These are phyloP conservation scores for Perca flavescens DNA, from an alignment of 2,113 vertebrate species.

Conservation along the genomic window DNA sequence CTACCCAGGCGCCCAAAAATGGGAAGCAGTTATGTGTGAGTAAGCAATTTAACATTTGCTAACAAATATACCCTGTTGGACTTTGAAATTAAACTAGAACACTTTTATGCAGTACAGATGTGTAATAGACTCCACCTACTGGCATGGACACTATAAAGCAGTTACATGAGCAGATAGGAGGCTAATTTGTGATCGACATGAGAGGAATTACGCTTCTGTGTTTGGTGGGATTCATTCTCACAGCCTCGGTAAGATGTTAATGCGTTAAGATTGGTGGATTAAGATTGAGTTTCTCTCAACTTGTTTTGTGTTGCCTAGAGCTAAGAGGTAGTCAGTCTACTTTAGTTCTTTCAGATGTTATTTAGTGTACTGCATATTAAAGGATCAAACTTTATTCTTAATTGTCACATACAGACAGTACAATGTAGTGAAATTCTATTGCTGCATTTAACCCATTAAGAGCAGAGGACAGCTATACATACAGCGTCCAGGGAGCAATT, in stretches of 20 bases:
- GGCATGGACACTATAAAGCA: not conserved
- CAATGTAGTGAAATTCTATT: too few relatives aligned
- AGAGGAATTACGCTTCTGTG: conserved; percentile 21
- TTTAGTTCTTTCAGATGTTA: not conserved
- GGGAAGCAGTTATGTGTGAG: not conserved
- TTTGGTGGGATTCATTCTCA: not conserved
- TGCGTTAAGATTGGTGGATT: not conserved
- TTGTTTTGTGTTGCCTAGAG: not conserved
- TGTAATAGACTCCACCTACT: not conserved
- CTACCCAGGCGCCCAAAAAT: too few relatives aligned
- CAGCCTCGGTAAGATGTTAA: not conserved
- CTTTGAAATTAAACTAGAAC: not conserved
- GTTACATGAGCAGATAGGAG: not conserved
- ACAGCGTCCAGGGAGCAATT: too few relatives aligned
- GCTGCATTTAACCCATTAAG: too few relatives aligned
- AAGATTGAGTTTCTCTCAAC: too few relatives aligned
- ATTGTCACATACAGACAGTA: too few relatives aligned
- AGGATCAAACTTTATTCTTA: too few relatives aligned
- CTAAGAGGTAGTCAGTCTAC: not conserved
- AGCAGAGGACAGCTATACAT: too few relatives aligned
- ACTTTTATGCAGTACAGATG: not conserved
- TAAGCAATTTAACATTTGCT: not conserved
- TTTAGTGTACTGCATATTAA: too few relatives aligned
- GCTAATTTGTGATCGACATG: conserved; percentile 15
- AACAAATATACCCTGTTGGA: not conserved